Percentiles rank a stretch among this genome's conserved stretches.
These are phyloP conservation scores for Macrotis lagotis DNA, from an alignment of 2,113 vertebrate genomes.

Conservation along the genomic window DNA sequence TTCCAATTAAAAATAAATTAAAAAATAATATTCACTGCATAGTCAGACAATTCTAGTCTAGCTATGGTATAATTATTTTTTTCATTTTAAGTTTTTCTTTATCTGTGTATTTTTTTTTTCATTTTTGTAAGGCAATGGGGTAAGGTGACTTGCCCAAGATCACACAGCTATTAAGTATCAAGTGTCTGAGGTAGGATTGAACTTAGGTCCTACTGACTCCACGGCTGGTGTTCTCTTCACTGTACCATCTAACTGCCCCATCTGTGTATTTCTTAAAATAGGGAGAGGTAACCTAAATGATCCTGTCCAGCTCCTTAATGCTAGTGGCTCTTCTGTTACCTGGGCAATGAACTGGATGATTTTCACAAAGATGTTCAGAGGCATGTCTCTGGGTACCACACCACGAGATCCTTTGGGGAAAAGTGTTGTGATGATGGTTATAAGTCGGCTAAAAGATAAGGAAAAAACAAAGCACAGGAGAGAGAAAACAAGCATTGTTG, in stretches of 20 bases:
- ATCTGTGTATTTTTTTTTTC: background rate
- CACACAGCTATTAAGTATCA: no score
- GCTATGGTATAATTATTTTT: background rate
- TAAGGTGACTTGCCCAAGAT: no score
- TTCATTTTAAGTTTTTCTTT: background rate
- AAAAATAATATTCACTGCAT: no score
- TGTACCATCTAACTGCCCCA: no score
- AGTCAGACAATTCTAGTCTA: background rate
- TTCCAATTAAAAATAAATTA: no score
- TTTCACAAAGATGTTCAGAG: constrained; percentile 99
- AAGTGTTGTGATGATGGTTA: constrained; percentile 96
- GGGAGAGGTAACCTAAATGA: background rate
- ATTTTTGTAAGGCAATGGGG: no score
- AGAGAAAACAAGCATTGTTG: constrained; percentile 72
- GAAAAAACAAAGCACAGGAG: constrained; percentile 12
- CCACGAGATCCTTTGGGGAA: constrained; percentile 98
- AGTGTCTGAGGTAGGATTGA: no score
- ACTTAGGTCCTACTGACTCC: no score
- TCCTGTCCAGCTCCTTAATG: background rate
- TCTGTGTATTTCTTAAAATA: background rate
- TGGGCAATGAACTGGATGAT: constrained; percentile 99
- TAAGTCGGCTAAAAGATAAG: constrained; percentile 91
- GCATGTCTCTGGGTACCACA: constrained; percentile 98
- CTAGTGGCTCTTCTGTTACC: constrained; percentile 80
- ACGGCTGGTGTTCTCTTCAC: no score